Evolutionary conservation across 2,797 vertebrate genomes (phyloP).

Genomic region (Poecilia picta): DNA sequence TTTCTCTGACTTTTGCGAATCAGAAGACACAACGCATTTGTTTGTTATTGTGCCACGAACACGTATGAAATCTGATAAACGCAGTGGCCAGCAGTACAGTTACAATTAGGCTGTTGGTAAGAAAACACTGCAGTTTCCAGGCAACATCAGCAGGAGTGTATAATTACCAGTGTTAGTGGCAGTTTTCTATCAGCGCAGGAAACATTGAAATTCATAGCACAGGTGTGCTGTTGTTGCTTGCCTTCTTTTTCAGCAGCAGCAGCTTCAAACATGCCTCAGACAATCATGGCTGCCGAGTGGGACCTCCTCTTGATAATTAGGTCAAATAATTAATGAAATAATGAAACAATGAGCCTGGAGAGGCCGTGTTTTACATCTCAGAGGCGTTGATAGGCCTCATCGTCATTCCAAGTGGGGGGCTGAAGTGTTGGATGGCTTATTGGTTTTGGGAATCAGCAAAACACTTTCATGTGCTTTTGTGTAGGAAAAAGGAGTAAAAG

Average conservation of each 20-base stretch:
- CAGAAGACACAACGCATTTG: background rate
- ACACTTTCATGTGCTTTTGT: background rate
- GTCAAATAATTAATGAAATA: conserved; percentile 59
- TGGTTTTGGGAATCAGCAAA: conserved; percentile 40
- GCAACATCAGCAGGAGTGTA: conserved; percentile 49
- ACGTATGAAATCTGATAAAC: background rate
- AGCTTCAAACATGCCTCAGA: conserved; percentile 45
- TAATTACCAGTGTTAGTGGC: conserved; percentile 61
- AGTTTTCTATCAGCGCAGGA: conserved; percentile 45
- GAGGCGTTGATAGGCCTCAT: conserved; percentile 74
- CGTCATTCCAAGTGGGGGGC: conserved; percentile 42
- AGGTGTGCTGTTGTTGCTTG: conserved; percentile 62
- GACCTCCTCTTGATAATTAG: conserved; percentile 50
- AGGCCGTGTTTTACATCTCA: conserved; percentile 64
- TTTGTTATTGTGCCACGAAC: background rate
- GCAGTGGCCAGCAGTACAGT: background rate
- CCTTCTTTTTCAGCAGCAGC: conserved; percentile 21
- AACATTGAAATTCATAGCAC: conserved; percentile 57
- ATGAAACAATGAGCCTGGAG: conserved; percentile 59
- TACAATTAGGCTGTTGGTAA: conserved; percentile 35
- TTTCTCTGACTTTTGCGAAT: background rate
- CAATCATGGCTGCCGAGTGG: conserved; percentile 24
- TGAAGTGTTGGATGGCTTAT: conserved; percentile 53
- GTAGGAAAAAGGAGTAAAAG: background rate
- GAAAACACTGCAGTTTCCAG: conserved; percentile 57